Conservation (phyloP, 1,140 invertebrate species). For the Drosophila ohnishii region DNA sequence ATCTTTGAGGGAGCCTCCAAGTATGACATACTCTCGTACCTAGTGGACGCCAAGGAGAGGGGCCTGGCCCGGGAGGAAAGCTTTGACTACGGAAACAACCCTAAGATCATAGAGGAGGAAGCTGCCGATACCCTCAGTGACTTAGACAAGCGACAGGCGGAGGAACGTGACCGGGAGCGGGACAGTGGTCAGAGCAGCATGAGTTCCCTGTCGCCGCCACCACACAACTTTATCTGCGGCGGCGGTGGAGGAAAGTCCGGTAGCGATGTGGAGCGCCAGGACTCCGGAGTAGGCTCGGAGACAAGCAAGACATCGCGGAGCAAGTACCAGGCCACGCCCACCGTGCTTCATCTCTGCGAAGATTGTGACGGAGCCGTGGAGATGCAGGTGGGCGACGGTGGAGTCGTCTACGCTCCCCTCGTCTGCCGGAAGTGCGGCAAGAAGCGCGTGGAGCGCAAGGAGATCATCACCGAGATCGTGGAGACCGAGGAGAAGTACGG, state of each 20-base stretch:
- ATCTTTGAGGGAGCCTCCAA: slow-evolving; percentile 94
- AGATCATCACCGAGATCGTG: slow-evolving; percentile 97
- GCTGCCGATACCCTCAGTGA: slow-evolving; percentile 84
- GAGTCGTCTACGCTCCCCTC: slow-evolving; percentile 89
- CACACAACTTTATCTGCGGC: slow-evolving; percentile 69
- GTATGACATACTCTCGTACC: slow-evolving; percentile 93
- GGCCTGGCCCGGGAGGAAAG: slow-evolving; percentile 87
- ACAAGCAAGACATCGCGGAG: slow-evolving; percentile 93
- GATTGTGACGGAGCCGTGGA: slow-evolving; percentile 90
- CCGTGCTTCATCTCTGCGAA: slow-evolving; percentile 87
- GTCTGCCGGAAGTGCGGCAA: slow-evolving; percentile 95
- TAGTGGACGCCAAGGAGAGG: slow-evolving; percentile 92
- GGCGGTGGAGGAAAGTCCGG: slow-evolving; percentile 45
- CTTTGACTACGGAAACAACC: slow-evolving; percentile 85
- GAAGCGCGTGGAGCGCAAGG: slow-evolving; percentile 93
- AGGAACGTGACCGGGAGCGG: slow-evolving; percentile 62
- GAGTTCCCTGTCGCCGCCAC: slow-evolving; percentile 83
- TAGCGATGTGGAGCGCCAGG: slow-evolving; percentile 92
- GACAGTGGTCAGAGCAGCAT: slow-evolving; percentile 87
- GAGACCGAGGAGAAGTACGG: slow-evolving; percentile 98
- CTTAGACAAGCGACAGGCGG: slow-evolving; percentile 65
- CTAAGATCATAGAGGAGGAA: slow-evolving; percentile 85
- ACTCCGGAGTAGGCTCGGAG: slow-evolving; percentile 96
- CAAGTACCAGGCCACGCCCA: slow-evolving; percentile 86
- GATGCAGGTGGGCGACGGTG: slow-evolving; percentile 87